Base-by-base conservation (phyloP, 2,113 vertebrate species). In the Monarcha castaneiventris region DNA sequence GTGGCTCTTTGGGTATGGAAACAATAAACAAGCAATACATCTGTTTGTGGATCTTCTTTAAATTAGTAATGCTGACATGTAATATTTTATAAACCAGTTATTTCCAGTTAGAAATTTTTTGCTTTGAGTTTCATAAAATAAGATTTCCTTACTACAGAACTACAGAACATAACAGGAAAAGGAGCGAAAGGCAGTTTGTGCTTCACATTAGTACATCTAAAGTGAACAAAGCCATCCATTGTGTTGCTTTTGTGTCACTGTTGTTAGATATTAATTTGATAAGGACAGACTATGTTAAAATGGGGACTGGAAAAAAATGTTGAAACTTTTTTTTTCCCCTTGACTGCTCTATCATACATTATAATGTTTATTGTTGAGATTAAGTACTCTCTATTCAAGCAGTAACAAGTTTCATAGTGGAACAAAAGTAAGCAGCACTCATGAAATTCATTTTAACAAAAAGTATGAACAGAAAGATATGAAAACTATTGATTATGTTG, bases 401-500 rank as follows among this genome's bases (percentile, higher is more conserved):
- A 91, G 93, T 96, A 96, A 94, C 96, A 96, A 94, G 80, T 96
- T 96, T 94, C 91, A 62, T 79, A 71, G 85, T 93, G 62, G 91
- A 97, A 95, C 88, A 96, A 93, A 96, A 97, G 94, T 94, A 94
- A 93, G 87, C 84, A 87, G 89, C 80, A 46, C 81, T 95, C 87
- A 51, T 2, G 15, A 94, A 97, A 97, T 94, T 89, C 92, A 84
- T 93, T 95, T 90, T 85, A 94, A 94, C 94, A 96, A 95, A 91
- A 97, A 94, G 43, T 95, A 61, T 96, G 93, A 97, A 87, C 93
- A 93, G 94, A 73, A 92, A 93, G 96, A 96, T 94, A 97, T 93
- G 92, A 97, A 97, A 97, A 97, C 96, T 96, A 94, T 97, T 97
- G 95, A 96, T 97, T 97, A 96, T 96, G 96, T 96, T 97, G 97